phyloP scores from a whole-genome alignment of 2,888 invertebrate genomes.

The Pedicia rivosa region DNA sequence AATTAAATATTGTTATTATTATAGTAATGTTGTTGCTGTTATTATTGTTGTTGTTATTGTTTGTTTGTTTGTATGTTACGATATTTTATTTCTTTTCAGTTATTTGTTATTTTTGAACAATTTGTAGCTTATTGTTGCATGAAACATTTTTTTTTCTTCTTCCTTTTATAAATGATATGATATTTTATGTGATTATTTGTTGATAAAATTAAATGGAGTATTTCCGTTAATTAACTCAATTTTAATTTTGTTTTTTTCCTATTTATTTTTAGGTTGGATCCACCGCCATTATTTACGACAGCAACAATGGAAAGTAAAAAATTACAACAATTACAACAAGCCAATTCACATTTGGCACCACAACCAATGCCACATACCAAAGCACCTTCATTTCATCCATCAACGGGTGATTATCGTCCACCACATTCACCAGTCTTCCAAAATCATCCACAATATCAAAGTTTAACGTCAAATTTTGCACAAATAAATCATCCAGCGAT shows the following conservation, averaged over 20 bases:
- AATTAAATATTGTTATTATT: too few species aligned
- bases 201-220: too few species aligned
- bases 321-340: conserved; percentile 32
- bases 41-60: too few species aligned
- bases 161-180: not conserved
- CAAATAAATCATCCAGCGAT: conserved; percentile 21
- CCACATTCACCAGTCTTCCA: conserved; percentile 32
- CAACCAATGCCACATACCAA: conserved; percentile 35
- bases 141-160: not conserved
- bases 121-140: not conserved
- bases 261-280: conserved; percentile 45
- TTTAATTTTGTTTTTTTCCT: conserved; percentile 9
- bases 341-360: conserved; percentile 24
- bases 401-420: conserved; percentile 34
- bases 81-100: conserved; percentile 8
- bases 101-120: conserved; percentile 13
- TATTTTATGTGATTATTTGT: conserved; percentile 3
- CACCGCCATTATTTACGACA: conserved; percentile 45
- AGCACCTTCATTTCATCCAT: conserved; percentile 31
- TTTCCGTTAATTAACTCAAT: too few species aligned
- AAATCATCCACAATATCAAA: conserved; percentile 17
- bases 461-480: conserved; percentile 15
- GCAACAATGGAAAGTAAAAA: conserved; percentile 52
- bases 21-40: too few species aligned
- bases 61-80: too few species aligned